Evolutionary conservation across 2,113 vertebrate species (phyloP).

Genomic region (Pyxicephalus adspersus): DNA sequence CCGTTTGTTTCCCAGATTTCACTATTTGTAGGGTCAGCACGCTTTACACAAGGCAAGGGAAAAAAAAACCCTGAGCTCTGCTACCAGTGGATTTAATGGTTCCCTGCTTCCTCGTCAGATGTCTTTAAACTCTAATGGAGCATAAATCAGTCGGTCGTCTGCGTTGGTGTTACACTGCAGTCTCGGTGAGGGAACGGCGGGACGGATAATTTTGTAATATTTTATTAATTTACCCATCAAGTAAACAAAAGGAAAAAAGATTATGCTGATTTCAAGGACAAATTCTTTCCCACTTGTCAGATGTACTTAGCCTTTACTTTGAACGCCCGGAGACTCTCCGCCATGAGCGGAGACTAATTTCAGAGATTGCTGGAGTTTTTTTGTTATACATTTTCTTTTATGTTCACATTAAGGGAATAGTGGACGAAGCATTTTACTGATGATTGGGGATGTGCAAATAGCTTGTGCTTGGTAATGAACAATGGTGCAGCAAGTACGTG

Average conservation of each 20-base stretch:
- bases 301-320: conserved; percentile 2
- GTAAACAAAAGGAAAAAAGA: conserved; percentile 60
- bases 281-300: conserved; percentile 28
- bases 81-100: conserved; percentile 2
- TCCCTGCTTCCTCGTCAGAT: neutral
- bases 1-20: neutral
- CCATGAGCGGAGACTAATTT: conserved; percentile 9
- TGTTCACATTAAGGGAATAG: conserved; percentile 10
- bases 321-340: conserved; percentile 1
- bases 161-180: conserved; percentile 55
- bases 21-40: neutral
- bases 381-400: conserved; percentile 15
- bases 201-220: conserved; percentile 67
- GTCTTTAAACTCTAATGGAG: conserved; percentile 14
- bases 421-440: neutral
- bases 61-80: neutral
- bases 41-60: neutral
- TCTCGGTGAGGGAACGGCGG: conserved; percentile 60
- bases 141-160: neutral
- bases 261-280: conserved; percentile 54
- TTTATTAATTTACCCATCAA: conserved; percentile 65
- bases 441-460: conserved; percentile 41
- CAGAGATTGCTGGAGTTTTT: conserved; percentile 9
- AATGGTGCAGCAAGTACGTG: neutral
- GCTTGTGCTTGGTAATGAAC: neutral